Percentiles rank a stretch among this genome's conserved stretches.
These are phyloP conservation scores for Porites australiensis DNA, from an alignment of 64 coral and sea anemone species.

Conservation along the genomic window DNA sequence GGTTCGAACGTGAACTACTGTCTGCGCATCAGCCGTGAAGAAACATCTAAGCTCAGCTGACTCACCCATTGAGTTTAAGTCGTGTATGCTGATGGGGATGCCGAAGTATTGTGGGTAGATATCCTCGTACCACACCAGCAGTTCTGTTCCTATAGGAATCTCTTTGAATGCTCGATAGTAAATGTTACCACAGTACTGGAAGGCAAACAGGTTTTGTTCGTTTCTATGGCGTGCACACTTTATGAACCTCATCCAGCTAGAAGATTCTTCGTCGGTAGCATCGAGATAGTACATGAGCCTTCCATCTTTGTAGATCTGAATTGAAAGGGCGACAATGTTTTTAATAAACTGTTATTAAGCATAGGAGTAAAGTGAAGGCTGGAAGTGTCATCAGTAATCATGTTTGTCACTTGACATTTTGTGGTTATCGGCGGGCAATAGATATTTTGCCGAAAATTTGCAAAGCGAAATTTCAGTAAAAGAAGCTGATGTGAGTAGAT, in stretches of 20 bases:
- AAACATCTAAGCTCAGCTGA: background rate
- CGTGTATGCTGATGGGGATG: slow-evolving; percentile 65
- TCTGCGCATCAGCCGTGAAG: background rate
- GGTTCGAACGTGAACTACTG: too few species aligned
- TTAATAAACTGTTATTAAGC: too few species aligned
- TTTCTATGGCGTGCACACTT: slow-evolving; percentile 75
- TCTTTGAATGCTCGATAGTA: slow-evolving; percentile 87
- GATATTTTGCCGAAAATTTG: background rate
- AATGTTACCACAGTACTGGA: slow-evolving; percentile 82
- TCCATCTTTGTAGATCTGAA: slow-evolving; percentile 77
- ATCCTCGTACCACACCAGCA: slow-evolving; percentile 86
- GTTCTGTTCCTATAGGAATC: slow-evolving; percentile 68
- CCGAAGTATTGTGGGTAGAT: slow-evolving; percentile 80
- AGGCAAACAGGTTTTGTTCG: slow-evolving; percentile 84
- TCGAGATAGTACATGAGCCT: slow-evolving; percentile 67
- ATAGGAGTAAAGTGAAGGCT: background rate
- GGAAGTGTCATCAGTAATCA: background rate
- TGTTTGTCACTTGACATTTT: background rate
- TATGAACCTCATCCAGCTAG: slow-evolving; percentile 90
- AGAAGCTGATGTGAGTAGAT: too few species aligned
- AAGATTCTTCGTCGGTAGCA: slow-evolving; percentile 64
- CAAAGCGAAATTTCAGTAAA: background rate
- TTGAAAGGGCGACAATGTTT: background rate
- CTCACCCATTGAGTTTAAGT: slow-evolving; percentile 32
- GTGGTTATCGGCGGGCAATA: background rate